Evolutionary conservation across 2,113 vertebrate species (phyloP).

Genomic region (Columbina picui): DNA sequence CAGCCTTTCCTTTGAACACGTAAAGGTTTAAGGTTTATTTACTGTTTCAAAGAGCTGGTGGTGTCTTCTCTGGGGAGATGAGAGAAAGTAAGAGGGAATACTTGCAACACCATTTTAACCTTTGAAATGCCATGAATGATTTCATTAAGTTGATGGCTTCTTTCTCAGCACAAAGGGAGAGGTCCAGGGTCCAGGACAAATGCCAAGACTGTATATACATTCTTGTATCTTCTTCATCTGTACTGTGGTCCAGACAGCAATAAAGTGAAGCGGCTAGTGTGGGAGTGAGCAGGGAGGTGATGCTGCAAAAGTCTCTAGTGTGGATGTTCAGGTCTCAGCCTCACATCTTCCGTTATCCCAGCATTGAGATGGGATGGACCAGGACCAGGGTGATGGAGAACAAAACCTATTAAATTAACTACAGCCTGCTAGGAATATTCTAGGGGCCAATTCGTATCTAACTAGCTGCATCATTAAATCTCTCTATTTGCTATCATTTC

Average conservation of each 20-base stretch:
- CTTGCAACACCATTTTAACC: slow-evolving; percentile 26
- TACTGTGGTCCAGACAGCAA: fast-evolving
- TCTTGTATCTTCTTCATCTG: not conserved
- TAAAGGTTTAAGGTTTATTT: slow-evolving; percentile 73
- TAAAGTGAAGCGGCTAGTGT: not conserved
- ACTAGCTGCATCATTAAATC: not conserved
- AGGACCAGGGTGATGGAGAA: not conserved
- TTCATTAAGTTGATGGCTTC: not conserved
- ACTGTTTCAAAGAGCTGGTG: slow-evolving; percentile 68
- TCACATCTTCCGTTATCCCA: not conserved
- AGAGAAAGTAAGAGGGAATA: slow-evolving; percentile 46
- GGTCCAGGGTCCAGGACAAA: not conserved
- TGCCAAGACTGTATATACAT: not conserved
- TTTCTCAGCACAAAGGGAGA: slow-evolving; percentile 2
- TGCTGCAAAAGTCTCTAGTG: not conserved
- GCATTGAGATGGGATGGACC: not conserved
- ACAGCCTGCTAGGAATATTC: not conserved
- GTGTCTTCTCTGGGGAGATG: slow-evolving; percentile 50
- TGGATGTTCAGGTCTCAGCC: not conserved
- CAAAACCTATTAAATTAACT: not conserved
- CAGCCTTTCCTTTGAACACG: slow-evolving; percentile 63
- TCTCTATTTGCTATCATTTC: not conserved
- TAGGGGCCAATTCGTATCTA: not conserved
- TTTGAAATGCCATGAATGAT: slow-evolving; percentile 50
- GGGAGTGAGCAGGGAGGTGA: not conserved